phyloP scores from a whole-genome alignment of 2,797 vertebrate species.

The Parambassis ranga region DNA sequence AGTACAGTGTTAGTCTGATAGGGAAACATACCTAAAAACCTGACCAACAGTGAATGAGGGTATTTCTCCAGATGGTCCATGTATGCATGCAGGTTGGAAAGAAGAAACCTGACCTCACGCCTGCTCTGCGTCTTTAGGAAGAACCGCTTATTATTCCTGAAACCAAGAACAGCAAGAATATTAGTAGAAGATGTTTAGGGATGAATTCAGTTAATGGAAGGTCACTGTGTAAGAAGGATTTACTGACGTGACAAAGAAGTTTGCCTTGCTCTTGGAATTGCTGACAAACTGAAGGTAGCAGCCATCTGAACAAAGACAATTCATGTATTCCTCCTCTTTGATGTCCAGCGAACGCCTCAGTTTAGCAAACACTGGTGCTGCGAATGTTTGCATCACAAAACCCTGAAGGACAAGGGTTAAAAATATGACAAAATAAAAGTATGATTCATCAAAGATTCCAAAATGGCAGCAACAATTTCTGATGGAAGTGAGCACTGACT shows the following conservation, averaged over 20 bases:
- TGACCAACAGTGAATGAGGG: slow-evolving; percentile 82
- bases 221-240: not conserved
- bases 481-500: slow-evolving; percentile 7
- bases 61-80: slow-evolving; percentile 77
- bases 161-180: no score
- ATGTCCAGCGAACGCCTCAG: slow-evolving; percentile 73
- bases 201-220: no score
- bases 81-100: slow-evolving; percentile 78
- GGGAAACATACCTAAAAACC: slow-evolving; percentile 77
- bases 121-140: slow-evolving; percentile 84
- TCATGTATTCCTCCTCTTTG: slow-evolving; percentile 74
- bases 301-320: slow-evolving; percentile 63
- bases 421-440: not conserved
- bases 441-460: no score
- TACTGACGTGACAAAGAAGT: slow-evolving; percentile 85
- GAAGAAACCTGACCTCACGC: slow-evolving; percentile 76
- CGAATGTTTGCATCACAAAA: slow-evolving; percentile 79
- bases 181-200: no score
- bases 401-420: slow-evolving; percentile 52
- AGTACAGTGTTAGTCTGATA: no score
- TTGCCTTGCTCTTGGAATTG: slow-evolving; percentile 85
- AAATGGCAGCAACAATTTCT: no score
- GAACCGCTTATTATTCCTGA: slow-evolving; percentile 83
- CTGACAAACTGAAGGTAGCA: slow-evolving; percentile 84
- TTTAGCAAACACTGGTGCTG: slow-evolving; percentile 60